phyloP scores from a whole-genome alignment of 2,888 invertebrate genomes.

The Allophyes oxyacanthae region DNA sequence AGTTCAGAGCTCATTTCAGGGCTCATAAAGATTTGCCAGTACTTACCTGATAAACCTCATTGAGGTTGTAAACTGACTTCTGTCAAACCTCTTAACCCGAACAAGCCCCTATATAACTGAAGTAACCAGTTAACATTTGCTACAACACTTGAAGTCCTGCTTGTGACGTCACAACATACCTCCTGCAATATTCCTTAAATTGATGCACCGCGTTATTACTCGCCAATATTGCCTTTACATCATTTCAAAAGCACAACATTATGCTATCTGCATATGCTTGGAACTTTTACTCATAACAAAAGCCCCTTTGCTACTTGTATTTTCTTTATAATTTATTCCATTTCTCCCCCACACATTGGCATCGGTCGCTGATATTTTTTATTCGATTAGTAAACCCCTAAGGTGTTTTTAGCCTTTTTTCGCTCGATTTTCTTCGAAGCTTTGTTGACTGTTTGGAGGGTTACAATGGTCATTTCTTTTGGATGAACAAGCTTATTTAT shows the following conservation, averaged over 20 bases:
- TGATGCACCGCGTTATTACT: conserved; percentile 63
- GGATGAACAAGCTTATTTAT: conserved; percentile 87
- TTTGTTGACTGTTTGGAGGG: conserved; percentile 88
- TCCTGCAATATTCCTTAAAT: conserved; percentile 47
- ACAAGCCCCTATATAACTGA: conserved; percentile 1
- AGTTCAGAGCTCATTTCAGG: too few species aligned
- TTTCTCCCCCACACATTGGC: conserved; percentile 88
- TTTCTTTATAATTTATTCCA: conserved; percentile 89
- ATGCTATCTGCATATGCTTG: conserved; percentile 82
- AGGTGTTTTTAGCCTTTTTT: conserved; percentile 90
- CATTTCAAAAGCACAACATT: conserved; percentile 75
- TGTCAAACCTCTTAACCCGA: conserved; percentile 5
- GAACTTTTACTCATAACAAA: conserved; percentile 83
- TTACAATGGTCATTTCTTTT: conserved; percentile 87
- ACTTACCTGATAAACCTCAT: background rate
- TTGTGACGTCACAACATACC: conserved; percentile 47
- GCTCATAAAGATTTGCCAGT: too few species aligned
- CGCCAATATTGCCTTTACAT: conserved; percentile 70
- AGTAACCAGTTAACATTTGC: conserved; percentile 13
- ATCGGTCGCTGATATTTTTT: conserved; percentile 90
- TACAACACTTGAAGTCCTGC: conserved; percentile 16
- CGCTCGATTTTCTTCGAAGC: conserved; percentile 90
- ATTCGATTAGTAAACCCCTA: conserved; percentile 90
- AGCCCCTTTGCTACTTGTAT: conserved; percentile 86
- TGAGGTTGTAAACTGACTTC: background rate